Conservation (phyloP, 2,113 vertebrate genomes). For the Hystrix cristata region DNA sequence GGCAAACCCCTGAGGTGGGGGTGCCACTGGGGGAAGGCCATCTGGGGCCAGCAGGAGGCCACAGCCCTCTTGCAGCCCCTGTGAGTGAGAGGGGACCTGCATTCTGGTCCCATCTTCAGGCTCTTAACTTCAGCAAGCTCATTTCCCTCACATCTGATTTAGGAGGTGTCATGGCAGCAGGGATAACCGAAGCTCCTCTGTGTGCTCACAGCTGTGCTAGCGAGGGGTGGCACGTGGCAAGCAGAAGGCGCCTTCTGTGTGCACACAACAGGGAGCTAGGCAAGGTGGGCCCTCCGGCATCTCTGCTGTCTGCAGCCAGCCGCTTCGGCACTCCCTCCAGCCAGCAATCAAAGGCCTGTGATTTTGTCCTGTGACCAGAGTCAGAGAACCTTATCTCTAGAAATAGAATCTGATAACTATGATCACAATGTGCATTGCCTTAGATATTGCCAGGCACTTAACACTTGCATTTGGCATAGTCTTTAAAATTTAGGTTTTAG, state of each 20-base stretch:
- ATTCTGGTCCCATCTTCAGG: too few species aligned
- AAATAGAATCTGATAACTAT: neutral
- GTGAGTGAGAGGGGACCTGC: too few species aligned
- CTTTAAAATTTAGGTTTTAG: neutral
- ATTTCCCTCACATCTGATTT: neutral
- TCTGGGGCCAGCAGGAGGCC: neutral
- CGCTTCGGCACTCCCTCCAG: neutral
- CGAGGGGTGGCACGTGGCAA: neutral
- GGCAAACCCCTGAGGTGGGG: rapidly evolving
- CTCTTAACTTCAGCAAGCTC: neutral
- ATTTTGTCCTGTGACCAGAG: neutral
- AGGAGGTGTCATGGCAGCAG: neutral
- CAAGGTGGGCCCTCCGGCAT: too few species aligned
- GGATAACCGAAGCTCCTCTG: neutral
- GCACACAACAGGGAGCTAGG: too few species aligned
- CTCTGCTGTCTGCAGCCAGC: neutral
- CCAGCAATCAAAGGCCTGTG: too few species aligned
- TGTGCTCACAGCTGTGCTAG: too few species aligned
- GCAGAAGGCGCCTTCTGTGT: neutral
- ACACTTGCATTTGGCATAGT: rapidly evolving
- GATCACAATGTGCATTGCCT: rapidly evolving
- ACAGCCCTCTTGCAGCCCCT: neutral
- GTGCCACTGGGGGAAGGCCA: rapidly evolving
- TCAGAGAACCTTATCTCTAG: neutral
- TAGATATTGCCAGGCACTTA: too few species aligned